phyloP scores from a whole-genome alignment of 2,888 invertebrate genomes.

The Xylota segnis region DNA sequence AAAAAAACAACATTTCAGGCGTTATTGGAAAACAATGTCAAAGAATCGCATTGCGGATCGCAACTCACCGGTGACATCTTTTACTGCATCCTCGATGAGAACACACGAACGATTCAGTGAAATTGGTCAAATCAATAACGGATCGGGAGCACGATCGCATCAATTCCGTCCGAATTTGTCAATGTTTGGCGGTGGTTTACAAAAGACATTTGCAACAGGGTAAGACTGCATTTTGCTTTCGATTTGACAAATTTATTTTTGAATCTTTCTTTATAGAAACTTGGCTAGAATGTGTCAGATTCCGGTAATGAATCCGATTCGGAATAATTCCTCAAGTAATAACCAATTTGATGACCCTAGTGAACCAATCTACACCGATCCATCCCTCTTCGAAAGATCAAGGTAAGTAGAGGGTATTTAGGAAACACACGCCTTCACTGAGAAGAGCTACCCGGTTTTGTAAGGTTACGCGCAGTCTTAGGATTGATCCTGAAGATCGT shows the following conservation, averaged over 20 bases:
- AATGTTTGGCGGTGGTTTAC: slow-evolving; percentile 88
- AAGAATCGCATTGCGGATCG: slow-evolving; percentile 87
- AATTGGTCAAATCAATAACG: slow-evolving; percentile 82
- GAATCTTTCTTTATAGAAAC: slow-evolving; percentile 80
- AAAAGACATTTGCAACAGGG: slow-evolving; percentile 89
- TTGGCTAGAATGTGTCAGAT: slow-evolving; percentile 85
- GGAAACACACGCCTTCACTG: too few species aligned
- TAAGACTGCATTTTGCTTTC: slow-evolving; percentile 78
- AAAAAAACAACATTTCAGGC: slow-evolving; percentile 86
- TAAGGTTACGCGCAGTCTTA: too few species aligned
- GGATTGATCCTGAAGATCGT: too few species aligned
- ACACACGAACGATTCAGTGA: slow-evolving; percentile 84
- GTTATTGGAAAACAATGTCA: slow-evolving; percentile 91
- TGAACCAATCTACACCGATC: slow-evolving; percentile 97
- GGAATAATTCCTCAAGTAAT: slow-evolving; percentile 85
- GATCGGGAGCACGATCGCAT: slow-evolving; percentile 79
- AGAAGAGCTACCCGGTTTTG: too few species aligned
- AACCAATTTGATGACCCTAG: slow-evolving; percentile 93
- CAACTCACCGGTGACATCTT: slow-evolving; percentile 84
- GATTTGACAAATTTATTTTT: slow-evolving; percentile 6
- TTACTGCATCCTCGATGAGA: slow-evolving; percentile 84
- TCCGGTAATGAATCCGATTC: slow-evolving; percentile 85
- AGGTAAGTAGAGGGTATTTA: too few species aligned
- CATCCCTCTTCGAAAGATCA: slow-evolving; percentile 94
- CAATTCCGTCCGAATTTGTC: slow-evolving; percentile 85